phyloP scores from a whole-genome alignment of 2,113 vertebrate genomes.

The Riparia riparia region DNA sequence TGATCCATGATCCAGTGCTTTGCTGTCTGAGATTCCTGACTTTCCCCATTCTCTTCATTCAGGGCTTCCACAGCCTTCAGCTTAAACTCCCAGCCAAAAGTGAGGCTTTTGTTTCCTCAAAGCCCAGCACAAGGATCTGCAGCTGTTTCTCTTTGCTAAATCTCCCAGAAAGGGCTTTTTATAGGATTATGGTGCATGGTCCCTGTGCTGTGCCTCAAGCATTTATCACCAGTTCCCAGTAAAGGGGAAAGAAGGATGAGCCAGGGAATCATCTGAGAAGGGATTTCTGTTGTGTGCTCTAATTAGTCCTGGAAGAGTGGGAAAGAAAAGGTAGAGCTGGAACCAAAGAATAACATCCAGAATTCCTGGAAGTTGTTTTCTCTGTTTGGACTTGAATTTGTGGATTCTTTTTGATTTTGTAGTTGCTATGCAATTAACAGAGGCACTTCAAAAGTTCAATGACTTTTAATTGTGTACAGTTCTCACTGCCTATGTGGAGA shows the following conservation, averaged over 20 bases:
- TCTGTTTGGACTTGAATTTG: neutral
- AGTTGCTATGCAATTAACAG: neutral
- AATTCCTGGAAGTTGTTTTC: neutral
- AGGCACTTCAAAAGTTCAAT: neutral
- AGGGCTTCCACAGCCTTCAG: neutral
- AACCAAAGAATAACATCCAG: neutral
- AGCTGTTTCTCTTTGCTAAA: neutral
- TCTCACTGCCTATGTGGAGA: neutral
- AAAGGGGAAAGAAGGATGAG: neutral
- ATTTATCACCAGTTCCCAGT: neutral
- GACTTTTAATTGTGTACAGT: neutral
- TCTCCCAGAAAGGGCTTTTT: neutral
- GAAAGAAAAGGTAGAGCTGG: neutral
- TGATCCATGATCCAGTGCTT: neutral
- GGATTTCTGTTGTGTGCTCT: neutral
- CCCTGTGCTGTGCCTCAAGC: neutral
- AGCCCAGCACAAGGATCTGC: neutral
- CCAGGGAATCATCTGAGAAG: neutral
- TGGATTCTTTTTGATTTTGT: neutral
- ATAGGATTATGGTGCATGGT: neutral
- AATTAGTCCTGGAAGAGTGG: neutral
- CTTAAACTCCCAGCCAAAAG: neutral
- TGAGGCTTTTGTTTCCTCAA: neutral
- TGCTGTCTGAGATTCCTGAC: neutral
- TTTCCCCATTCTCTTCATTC: neutral